Conservation (phyloP, 2,113 vertebrate species). For the Argyrosomus japonicus region DNA sequence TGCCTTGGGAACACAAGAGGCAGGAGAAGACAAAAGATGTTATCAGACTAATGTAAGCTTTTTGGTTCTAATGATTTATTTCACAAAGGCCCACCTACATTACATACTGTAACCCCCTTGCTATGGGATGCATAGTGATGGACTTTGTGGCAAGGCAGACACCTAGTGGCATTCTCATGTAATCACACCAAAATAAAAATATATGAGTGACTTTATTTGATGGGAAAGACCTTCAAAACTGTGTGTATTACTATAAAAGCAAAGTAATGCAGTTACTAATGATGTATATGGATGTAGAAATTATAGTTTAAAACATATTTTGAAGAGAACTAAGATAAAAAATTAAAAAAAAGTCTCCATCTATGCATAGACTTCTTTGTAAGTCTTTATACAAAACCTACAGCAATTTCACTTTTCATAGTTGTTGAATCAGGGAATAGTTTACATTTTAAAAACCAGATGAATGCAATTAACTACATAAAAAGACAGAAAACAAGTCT, state of each 20-base stretch:
- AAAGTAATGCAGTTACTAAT: not conserved
- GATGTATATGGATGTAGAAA: not conserved
- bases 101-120: not conserved
- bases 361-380: too few relatives aligned
- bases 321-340: too few relatives aligned
- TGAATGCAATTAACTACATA: not conserved
- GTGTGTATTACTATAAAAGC: not conserved
- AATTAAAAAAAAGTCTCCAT: too few relatives aligned
- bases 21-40: conserved; percentile 6
- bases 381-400: not conserved
- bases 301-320: not conserved
- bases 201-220: not conserved
- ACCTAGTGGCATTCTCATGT: conserved; percentile 64
- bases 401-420: not conserved
- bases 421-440: not conserved
- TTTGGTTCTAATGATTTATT: not conserved
- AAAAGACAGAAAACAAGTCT: not conserved
- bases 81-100: conserved; percentile 16
- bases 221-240: not conserved
- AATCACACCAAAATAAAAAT: conserved; percentile 43
- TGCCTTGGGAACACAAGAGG: conserved; percentile 80
- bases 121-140: not conserved
- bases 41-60: conserved; percentile 4
- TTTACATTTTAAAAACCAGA: not conserved
- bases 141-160: conserved; percentile 58